Evolutionary conservation across 2,797 vertebrate species (phyloP).

Genomic region (Oreortyx pictus): DNA sequence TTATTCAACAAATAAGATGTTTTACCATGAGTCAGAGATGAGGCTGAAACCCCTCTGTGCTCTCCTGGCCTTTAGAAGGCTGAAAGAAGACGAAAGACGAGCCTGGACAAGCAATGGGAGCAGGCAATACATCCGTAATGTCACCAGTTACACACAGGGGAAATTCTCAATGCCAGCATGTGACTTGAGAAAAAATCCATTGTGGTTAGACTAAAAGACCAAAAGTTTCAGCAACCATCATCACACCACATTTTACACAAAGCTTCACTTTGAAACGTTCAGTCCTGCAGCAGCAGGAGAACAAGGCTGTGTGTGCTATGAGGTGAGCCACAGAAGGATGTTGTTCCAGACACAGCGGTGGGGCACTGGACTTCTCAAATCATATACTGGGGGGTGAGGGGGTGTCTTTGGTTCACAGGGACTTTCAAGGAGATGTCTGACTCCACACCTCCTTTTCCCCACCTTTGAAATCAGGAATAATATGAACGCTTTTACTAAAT

Average conservation of each 20-base stretch:
- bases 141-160: conserved; percentile 46
- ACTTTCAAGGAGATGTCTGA: neutral
- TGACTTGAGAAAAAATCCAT: neutral
- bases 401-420: neutral
- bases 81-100: conserved; percentile 51
- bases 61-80: conserved; percentile 30
- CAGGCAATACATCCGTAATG: conserved; percentile 22
- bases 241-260: neutral
- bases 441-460: neutral
- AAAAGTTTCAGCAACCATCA: neutral
- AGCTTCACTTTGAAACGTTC: neutral
- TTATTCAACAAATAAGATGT: neutral
- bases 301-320: neutral
- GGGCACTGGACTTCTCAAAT: accelerated
- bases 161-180: conserved; percentile 41
- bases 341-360: neutral
- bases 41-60: neutral
- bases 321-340: neutral
- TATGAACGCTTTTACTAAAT: neutral
- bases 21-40: conserved; percentile 36
- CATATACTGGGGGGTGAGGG: too few relatives aligned
- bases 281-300: neutral
- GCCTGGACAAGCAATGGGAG: neutral
- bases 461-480: neutral
- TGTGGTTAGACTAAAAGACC: conserved; percentile 5